Evolutionary conservation across 1,140 invertebrate species (phyloP).

Genomic region (Heterodera schachtii): DNA sequence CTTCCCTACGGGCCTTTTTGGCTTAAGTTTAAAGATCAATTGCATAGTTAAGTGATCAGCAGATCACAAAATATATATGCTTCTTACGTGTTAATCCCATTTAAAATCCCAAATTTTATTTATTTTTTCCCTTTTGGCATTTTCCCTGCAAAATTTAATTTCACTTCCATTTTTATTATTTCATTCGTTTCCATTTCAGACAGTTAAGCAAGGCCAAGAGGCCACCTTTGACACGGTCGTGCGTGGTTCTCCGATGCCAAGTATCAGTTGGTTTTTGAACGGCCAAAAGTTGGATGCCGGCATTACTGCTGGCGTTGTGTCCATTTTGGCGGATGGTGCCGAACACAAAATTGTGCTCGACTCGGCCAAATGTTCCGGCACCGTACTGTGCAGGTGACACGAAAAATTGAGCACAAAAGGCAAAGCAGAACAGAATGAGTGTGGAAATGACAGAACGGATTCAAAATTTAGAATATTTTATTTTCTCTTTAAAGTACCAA

Average conservation of each 20-base stretch:
- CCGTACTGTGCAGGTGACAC: constrained; percentile 54
- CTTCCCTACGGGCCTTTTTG: too few species aligned
- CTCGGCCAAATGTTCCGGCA: constrained; percentile 58
- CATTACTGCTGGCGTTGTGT: constrained; percentile 49
- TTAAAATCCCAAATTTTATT: too few species aligned
- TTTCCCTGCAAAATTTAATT: neutral
- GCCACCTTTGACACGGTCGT: constrained; percentile 62
- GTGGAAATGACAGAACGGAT: neutral
- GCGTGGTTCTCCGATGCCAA: constrained; percentile 58
- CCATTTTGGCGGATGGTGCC: constrained; percentile 49
- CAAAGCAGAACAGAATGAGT: neutral
- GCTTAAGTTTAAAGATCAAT: neutral
- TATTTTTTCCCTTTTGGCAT: too few species aligned
- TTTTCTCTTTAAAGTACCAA: too few species aligned
- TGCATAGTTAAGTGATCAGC: too few species aligned
- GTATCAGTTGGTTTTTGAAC: constrained; percentile 60
- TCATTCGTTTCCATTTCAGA: constrained; percentile 41
- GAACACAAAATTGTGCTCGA: constrained; percentile 63
- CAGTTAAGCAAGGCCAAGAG: constrained; percentile 59
- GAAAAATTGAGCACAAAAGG: neutral
- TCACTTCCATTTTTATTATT: neutral
- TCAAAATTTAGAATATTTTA: neutral
- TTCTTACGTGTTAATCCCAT: too few species aligned
- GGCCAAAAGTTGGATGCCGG: constrained; percentile 49
- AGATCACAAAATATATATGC: too few species aligned